Conservation (phyloP, 2,113 vertebrate genomes). For the Brachypodius melanocephalos region DNA sequence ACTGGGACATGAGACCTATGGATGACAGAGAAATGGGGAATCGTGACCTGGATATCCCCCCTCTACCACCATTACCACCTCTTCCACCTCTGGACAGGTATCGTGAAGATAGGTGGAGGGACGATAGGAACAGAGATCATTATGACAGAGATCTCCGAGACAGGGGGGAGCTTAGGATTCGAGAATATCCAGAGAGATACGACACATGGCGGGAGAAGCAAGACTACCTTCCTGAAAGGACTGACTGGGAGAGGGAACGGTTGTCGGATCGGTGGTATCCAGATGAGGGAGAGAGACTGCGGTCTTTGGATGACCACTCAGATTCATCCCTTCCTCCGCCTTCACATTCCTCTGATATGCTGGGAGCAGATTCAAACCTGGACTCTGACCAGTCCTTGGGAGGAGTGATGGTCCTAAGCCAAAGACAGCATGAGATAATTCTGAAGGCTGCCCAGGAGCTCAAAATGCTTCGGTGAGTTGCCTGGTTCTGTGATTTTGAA, state of each 20-base stretch:
- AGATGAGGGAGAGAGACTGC: slow-evolving; percentile 74
- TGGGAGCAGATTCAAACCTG: slow-evolving; percentile 71
- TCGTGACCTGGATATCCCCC: slow-evolving; percentile 80
- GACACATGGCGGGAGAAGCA: slow-evolving; percentile 78
- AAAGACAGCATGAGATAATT: slow-evolving; percentile 98
- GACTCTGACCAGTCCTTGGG: slow-evolving; percentile 76
- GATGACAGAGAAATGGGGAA: slow-evolving; percentile 82
- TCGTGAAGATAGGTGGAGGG: slow-evolving; percentile 83
- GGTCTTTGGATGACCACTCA: slow-evolving; percentile 74
- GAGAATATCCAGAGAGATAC: slow-evolving; percentile 83
- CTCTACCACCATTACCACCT: slow-evolving; percentile 77
- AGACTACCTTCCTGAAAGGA: slow-evolving; percentile 76
- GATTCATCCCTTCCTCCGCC: slow-evolving; percentile 62
- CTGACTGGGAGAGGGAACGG: slow-evolving; percentile 85
- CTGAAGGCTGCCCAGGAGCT: slow-evolving; percentile 98
- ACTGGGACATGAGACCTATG: slow-evolving; percentile 76
- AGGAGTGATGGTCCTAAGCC: slow-evolving; percentile 92
- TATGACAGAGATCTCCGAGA: slow-evolving; percentile 82
- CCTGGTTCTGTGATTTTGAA: not conserved
- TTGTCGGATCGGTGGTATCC: slow-evolving; percentile 77
- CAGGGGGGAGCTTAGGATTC: slow-evolving; percentile 83
- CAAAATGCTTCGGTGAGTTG: slow-evolving; percentile 93
- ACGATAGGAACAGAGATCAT: slow-evolving; percentile 82
- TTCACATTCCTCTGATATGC: slow-evolving; percentile 74
- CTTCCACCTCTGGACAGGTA: slow-evolving; percentile 83